Base-by-base conservation (phyloP, 2,888 invertebrate species). In the Tipula helvola region DNA sequence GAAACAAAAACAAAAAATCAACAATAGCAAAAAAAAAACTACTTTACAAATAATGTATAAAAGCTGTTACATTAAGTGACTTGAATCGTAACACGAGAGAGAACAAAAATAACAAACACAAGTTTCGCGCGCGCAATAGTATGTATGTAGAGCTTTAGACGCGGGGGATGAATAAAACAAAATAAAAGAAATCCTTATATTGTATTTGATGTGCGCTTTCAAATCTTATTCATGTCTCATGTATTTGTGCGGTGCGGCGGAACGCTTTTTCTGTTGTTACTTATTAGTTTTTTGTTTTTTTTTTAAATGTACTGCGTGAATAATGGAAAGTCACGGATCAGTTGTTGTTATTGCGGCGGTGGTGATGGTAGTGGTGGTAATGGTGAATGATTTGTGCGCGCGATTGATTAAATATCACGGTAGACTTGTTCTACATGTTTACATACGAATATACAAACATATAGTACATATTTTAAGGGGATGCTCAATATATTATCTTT, bases 11-110 rank as follows among this genome's bases (percentile, higher is more conserved):
- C 16, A 44, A 52, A 71, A 28, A 71, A 18, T 28, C 28, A 71
- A 71, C 71, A 71, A 39, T 7, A 39, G 7, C 71, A 12, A 71
- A 28, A 71, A 52, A 71, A 71, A 71, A 71, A 71, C 71, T 71
- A 57, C 28, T 71, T 28, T 71, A 71, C 71, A 71, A 71, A 71
- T 71, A 71, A 71, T 71, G 71, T 71, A 71, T 28, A 71, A 71
- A 71, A 71, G 71, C 71, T 71, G 71, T 71, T 71, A 71, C 71
- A 71, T 71, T 71, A 71, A 71, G 71, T 71, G 71, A 71, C 71
- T 71, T 71, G 71, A 71, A 71, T 71, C 71, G 71, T 12, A 71
- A 71, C 28, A 71, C 71, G 18, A 71, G 52, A 52, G 52, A n/a
- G 52, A 3, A 52, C 52, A 52, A 3, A 44, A n/a, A 52, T 52